A percentile compares a stretch with the other conserved stretches of the same genome.
Evolutionary conservation across 2,113 vertebrate species (phyloP).

Genomic region (Lanius ludovicianus): DNA sequence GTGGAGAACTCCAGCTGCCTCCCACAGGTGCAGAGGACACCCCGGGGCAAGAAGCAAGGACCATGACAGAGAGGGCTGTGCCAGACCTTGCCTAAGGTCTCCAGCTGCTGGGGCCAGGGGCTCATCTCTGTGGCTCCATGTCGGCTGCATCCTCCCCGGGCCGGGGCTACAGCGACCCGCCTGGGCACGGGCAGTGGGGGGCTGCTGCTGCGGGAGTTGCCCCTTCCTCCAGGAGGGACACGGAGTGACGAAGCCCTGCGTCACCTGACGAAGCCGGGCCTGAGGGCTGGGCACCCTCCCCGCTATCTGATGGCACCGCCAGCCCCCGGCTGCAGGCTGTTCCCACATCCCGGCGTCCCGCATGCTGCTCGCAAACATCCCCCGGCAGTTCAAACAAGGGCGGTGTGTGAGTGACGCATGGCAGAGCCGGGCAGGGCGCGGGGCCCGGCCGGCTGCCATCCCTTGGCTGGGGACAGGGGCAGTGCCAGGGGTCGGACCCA

Average conservation of each 20-base stretch:
- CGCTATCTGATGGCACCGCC: neutral
- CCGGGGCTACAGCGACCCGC: neutral
- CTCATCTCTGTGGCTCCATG: rapidly evolving
- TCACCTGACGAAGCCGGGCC: neutral
- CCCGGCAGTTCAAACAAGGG: slow-evolving; percentile 49
- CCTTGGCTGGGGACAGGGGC: rapidly evolving
- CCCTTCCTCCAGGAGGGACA: neutral
- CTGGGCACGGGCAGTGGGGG: neutral
- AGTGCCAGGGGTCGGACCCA: neutral
- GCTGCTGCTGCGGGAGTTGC: neutral
- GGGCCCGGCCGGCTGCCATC: neutral
- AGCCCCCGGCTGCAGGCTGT: neutral
- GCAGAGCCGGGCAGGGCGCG: neutral
- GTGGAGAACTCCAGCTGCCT: neutral
- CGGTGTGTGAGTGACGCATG: neutral
- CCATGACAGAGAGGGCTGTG: neutral
- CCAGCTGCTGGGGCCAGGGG: neutral
- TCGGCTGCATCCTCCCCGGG: neutral
- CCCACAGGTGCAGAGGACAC: neutral
- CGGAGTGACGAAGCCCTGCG: rapidly evolving
- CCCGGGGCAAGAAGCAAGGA: neutral
- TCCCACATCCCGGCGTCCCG: neutral
- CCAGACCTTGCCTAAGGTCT: neutral
- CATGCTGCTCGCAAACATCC: neutral
- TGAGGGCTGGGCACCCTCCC: neutral